Conservation (phyloP, 2,888 invertebrate genomes). For the Steinernema scapterisci region DNA sequence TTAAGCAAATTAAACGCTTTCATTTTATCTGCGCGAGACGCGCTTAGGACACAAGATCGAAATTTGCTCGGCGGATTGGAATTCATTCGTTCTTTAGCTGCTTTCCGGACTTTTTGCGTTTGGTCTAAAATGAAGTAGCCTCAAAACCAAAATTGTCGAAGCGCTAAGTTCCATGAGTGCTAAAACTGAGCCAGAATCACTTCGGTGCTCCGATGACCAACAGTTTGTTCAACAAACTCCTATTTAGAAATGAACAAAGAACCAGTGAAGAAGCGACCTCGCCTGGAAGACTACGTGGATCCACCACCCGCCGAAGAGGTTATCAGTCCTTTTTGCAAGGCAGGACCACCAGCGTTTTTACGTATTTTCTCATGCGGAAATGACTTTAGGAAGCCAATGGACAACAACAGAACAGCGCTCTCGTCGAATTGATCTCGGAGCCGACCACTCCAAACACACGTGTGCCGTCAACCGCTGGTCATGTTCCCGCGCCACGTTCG, state of each 20-base stretch:
- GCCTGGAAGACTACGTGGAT: background rate
- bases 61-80: too few relatives aligned
- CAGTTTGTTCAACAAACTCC: too few relatives aligned
- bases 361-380: background rate
- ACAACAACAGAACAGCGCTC: background rate
- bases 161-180: too few relatives aligned
- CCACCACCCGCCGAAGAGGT: background rate
- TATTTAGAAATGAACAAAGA: background rate
- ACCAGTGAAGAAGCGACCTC: background rate
- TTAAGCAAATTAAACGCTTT: too few relatives aligned
- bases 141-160: too few relatives aligned
- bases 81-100: too few relatives aligned
- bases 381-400: slow-evolving; percentile 9
- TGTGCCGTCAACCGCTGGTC: background rate
- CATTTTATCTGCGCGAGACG: too few relatives aligned
- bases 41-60: too few relatives aligned
- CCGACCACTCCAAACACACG: background rate
- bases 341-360: background rate
- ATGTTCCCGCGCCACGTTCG: background rate
- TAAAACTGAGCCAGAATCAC: too few relatives aligned
- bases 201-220: too few relatives aligned
- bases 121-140: too few relatives aligned
- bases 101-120: too few relatives aligned
- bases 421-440: slow-evolving; percentile 18
- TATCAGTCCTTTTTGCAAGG: background rate